Base-by-base conservation (phyloP, 2,797 vertebrate species). In the Pteronotus mesoamericanus region DNA sequence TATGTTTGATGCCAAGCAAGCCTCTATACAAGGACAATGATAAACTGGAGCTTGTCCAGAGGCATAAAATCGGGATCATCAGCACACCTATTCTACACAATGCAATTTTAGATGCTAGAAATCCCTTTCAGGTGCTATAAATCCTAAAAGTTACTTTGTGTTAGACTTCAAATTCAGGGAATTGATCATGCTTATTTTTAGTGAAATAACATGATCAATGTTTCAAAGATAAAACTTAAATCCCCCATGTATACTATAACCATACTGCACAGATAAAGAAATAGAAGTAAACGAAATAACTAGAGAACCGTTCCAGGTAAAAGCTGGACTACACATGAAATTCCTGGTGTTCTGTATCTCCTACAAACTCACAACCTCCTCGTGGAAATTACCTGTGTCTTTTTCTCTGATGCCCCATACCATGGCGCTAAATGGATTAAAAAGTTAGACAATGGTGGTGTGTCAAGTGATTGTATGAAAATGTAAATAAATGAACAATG, bases 111-210 rank as follows among this genome's bases (percentile, higher is more conserved):
- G 24, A 19, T 75, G 22, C 75, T 82, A 16, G n/a, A 34, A 83
- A 72, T 83, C 18, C 42, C 82, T 68, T 53, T 69, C 9, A 46
- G 51, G 42, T 90, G 22, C 22, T 88, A 64, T n/a, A 82, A 89
- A 83, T 48, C 37, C n/a, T 79, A 90, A 88, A 53, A 51, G 16
- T 29, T 64, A 88, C 42, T 37, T 80, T 61, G 26, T 48, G 24
- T n/a, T 83, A 77, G 22, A 84, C n/a, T 61, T 95, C 72, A 92
- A 88, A 90, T 53, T 84, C 53, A 90, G 46, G 32, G 32, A 61
- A 6, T 2, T 57, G 16, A 11, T 9, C 26, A 92, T 86, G n/a
- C 5, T 48, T 72, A 32, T 61, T 69, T 90, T 39, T 66, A 21
- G 34, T 75, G 24, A 95, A 78, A 74, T 64, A 71, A 66, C 5